A percentile compares a stretch with the other conserved stretches of the same genome.
phyloP scores from a whole-genome alignment of 1,140 invertebrate genomes.

The Hylyphantes graminicola region DNA sequence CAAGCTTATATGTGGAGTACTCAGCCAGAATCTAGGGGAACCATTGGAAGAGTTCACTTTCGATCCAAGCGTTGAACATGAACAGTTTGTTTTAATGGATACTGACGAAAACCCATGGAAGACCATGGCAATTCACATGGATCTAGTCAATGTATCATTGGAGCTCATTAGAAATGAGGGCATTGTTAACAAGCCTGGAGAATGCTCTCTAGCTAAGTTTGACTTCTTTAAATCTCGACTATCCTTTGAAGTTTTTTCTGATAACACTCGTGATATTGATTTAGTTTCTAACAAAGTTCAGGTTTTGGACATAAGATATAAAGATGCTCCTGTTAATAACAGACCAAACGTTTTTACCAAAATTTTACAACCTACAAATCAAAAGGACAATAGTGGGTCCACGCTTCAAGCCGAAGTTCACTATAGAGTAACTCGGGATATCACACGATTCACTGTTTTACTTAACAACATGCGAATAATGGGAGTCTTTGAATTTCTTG shows the following conservation, averaged over 20 bases:
- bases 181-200: conserved; percentile 65
- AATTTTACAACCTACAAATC: conserved; percentile 82
- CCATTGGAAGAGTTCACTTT: conserved; percentile 76
- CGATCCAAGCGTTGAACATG: conserved; percentile 36
- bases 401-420: conserved; percentile 87
- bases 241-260: conserved; percentile 84
- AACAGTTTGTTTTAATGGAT: conserved; percentile 63
- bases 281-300: conserved; percentile 92
- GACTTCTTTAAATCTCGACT: conserved; percentile 92
- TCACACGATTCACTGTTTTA: conserved; percentile 87
- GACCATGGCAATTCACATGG: conserved; percentile 81
- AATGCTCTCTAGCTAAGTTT: conserved; percentile 80
- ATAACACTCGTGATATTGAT: conserved; percentile 91
- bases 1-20: conserved; percentile 85
- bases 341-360: conserved; percentile 88
- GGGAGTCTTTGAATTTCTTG: conserved; percentile 94
- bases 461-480: conserved; percentile 96
- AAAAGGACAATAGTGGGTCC: conserved; percentile 68
- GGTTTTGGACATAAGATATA: conserved; percentile 82
- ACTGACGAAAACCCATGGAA: conserved; percentile 73
- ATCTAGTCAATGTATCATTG: conserved; percentile 88
- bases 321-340: conserved; percentile 75
- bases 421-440: conserved; percentile 73
- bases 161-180: conserved; percentile 72
- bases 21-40: conserved; percentile 94